Evolutionary conservation across 2,113 vertebrate genomes (phyloP).

Genomic region (Speoplatyrhinus poulsoni): DNA sequence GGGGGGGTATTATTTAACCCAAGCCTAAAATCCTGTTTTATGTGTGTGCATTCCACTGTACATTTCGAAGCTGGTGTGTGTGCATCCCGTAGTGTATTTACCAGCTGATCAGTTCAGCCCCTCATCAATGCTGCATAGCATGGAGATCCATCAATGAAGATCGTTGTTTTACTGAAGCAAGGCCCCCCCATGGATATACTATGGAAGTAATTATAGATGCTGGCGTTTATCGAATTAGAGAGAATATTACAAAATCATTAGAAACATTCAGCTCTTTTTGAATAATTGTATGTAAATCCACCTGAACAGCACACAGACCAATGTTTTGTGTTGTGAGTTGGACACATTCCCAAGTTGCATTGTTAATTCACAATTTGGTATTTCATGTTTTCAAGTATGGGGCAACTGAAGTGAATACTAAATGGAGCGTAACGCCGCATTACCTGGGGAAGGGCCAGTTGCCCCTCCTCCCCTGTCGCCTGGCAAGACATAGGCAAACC

Average conservation of each 20-base stretch:
- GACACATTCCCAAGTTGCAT: neutral
- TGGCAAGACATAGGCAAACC: conserved; percentile 40
- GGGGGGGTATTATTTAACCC: conserved; percentile 42
- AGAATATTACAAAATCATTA: no score
- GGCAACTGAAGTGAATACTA: conserved; percentile 25
- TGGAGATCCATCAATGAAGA: conserved; percentile 31
- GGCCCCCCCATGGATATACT: conserved; percentile 19
- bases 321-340: no score
- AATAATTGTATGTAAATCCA: no score
- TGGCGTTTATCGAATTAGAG: no score
- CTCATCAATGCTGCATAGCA: conserved; percentile 32
- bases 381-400: conserved; percentile 26
- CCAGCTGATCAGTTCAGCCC: conserved; percentile 35
- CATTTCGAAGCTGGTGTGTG: conserved; percentile 22
- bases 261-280: no score
- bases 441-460: conserved; percentile 8
- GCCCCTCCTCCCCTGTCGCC: conserved; percentile 1
- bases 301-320: no score
- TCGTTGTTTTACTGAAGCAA: conserved; percentile 40
- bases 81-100: conserved; percentile 31
- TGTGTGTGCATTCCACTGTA: neutral
- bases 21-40: neutral
- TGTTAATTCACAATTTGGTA: conserved; percentile 7
- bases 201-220: conserved; percentile 7
- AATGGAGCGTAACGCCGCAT: conserved; percentile 26